These are phyloP conservation scores for Notothenia rossii DNA, from an alignment of 2,113 vertebrate species.

Conservation along the genomic window DNA sequence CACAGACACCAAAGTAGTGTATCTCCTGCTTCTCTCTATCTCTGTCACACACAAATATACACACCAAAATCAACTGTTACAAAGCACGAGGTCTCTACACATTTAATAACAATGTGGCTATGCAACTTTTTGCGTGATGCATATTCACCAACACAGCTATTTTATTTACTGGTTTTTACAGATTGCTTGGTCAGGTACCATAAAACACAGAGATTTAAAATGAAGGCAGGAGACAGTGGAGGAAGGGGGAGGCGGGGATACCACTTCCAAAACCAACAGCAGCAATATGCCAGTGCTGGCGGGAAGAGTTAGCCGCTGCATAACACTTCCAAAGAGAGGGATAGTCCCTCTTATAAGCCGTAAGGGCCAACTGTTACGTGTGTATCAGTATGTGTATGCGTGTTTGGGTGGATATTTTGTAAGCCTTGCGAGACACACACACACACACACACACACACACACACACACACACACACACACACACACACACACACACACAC, in stretches of 20 bases:
- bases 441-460: too few relatives aligned
- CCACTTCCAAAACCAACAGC: constrained; percentile 71
- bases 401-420: constrained; percentile 65
- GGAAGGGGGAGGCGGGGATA: constrained; percentile 5
- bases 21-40: constrained; percentile 4
- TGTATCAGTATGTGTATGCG: constrained; percentile 33
- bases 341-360: constrained; percentile 68
- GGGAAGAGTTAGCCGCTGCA: constrained; percentile 74
- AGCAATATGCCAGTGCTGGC: constrained; percentile 64
- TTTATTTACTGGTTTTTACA: constrained; percentile 35
- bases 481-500: too few relatives aligned
- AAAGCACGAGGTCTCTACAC: constrained; percentile 30
- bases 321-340: constrained; percentile 79
- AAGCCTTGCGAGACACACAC: constrained; percentile 26
- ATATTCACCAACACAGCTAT: constrained; percentile 34
- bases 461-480: too few relatives aligned
- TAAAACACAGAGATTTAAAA: constrained; percentile 49
- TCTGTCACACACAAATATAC: constrained; percentile 1
- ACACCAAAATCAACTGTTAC: constrained; percentile 30
- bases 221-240: constrained; percentile 19
- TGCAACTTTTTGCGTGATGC: constrained; percentile 44
- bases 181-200: constrained; percentile 51
- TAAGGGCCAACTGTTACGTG: constrained; percentile 53
- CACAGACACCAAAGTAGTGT: constrained; percentile 13
- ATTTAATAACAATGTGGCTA: constrained; percentile 38